Base-by-base conservation (phyloP, 2,113 vertebrate species). In the Menidia beryllina region DNA sequence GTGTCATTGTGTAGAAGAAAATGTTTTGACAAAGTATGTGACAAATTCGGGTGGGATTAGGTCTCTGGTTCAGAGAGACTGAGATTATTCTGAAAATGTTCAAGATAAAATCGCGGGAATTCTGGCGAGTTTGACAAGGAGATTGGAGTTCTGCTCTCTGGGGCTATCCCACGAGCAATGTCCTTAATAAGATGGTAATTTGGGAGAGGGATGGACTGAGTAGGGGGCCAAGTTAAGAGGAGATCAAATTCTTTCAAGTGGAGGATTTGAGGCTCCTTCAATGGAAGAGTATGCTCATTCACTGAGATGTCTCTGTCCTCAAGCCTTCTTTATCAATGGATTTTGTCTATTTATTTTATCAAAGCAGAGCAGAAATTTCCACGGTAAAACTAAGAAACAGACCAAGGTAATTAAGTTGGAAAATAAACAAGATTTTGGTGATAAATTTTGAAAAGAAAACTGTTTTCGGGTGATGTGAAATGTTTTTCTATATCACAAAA, bases 171-270 rank as follows among this genome's bases (percentile, higher is more conserved):
- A 51, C 51, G 39, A 51, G 38, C 53, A 79, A 13, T 78, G 62
- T 69, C 55, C 55, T 69, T 71, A 79, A 78, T 72, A 64, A 74
- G 55, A 45, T 62, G 62, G 58, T 81, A 58, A 80, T 85, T 85
- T 89, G 62, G 70, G 69, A 45, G 57, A 56, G 63, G 30, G 67
- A 54, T 53, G 54, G 45, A 64, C 68, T 34, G 52, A 78, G 51
- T 60, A 75, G 66, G 51, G 39, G 55, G 34, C 39, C 48, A 77
- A 62, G 56, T 73, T 67, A 67, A 64, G 75, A 81, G 19, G 67
- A 82, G 61, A 84, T 79, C 47, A 25, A 58, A 58, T 80, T 89
- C 47, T 77, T 76, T 78, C 52, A 54, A 69, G 59, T 67, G 50
- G 41, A 74, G 43, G 65, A 74, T 69, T 79, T 77, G 52, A 51